Evolutionary conservation across 1,140 invertebrate species (phyloP).

Genomic region (Amyelois transitella): DNA sequence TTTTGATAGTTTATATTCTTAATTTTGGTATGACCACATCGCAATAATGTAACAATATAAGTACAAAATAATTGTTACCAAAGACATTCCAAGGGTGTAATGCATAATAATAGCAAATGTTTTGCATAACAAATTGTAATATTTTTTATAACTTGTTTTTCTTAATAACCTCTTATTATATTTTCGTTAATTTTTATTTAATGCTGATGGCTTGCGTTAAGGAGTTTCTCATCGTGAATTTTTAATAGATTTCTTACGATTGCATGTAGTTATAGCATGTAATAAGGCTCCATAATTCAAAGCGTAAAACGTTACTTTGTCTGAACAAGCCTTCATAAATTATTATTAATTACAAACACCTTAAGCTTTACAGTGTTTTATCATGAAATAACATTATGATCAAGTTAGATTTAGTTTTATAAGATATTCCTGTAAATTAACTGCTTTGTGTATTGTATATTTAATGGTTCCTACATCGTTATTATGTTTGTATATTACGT

Average conservation of each 20-base stretch:
- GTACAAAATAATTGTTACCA: constrained; percentile 6
- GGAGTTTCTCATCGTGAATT: no score
- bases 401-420: constrained; percentile 2
- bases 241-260: no score
- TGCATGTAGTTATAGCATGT: no score
- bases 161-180: no score
- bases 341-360: background rate
- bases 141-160: no score
- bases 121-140: no score
- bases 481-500: background rate
- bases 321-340: no score
- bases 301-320: no score
- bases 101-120: background rate
- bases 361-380: background rate
- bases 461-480: background rate
- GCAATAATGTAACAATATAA: constrained; percentile 1
- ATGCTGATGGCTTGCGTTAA: no score
- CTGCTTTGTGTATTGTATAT: background rate
- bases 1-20: background rate
- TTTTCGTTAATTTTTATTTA: no score
- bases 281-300: no score
- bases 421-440: background rate
- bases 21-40: background rate
- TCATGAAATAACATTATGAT: background rate
- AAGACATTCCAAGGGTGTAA: constrained; percentile 2